Evolutionary conservation across 1,140 invertebrate genomes (phyloP), one percentile per base, ranked within the genome.

Genomic region (Temnothorax longispinosus): DNA sequence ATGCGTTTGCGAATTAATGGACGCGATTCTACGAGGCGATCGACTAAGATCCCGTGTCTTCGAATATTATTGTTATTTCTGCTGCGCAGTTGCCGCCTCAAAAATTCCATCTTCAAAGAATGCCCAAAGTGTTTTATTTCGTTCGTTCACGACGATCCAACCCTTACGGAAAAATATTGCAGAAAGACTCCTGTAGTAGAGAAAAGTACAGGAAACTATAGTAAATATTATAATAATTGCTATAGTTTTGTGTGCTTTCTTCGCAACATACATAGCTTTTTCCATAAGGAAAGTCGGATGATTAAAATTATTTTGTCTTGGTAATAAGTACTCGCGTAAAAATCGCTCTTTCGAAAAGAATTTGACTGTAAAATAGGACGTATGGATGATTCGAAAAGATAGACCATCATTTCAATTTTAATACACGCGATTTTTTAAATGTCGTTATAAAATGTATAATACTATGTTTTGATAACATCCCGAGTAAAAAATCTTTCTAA

Each of bases 1-100:
- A 92, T 89, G 82, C 82, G 80, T 88, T 72, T 69, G 62, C 81
- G 88, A 88, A 92, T 90, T 90, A 88, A 91, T 92, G 91, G 85
- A 89, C 86, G 88, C 52, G 81, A 90, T 85, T 88, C 76, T 18
- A 35, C 32, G 81, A 62, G 35, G 81, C 56, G 87, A 88, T 71
- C 60, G 84, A 75, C 65, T 77, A 64, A 60, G 69, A 84, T 84
- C 69, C n/a, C 32, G 13, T 21, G 60, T 67, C 64, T 54, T 27
- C 1, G 13, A 11, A 38, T 75, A 60, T 60, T 69, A 41, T 38
- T 71, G 13, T 62, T 77, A 35, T 62, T 64, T 78, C 27, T 78
- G 6, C 27, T 52, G 27, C 3, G n/a, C 10, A n/a, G n/a, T 60
- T 58, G 52, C 35, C 35, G 7, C 8, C 58, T 52, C 15, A 56